Percentiles rank a stretch among this genome's conserved stretches.
These are phyloP conservation scores for Pomatostomus ruficeps DNA, from an alignment of 2,113 vertebrate species.

Conservation along the genomic window DNA sequence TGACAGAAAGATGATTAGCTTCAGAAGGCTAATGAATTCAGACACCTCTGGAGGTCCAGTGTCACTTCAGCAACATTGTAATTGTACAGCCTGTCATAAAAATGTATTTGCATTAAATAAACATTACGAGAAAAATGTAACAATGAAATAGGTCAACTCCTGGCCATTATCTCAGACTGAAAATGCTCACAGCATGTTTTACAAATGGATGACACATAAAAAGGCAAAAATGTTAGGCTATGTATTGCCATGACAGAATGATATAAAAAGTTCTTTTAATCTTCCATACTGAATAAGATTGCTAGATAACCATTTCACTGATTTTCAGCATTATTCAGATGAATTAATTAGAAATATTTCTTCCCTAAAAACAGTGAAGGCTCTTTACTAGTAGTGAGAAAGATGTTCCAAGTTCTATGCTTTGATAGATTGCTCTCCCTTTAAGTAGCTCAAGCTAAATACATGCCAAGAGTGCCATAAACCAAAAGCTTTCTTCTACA, in stretches of 20 bases:
- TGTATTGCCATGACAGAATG: not conserved
- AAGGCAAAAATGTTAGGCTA: not conserved
- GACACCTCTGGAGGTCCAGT: not conserved
- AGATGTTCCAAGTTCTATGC: not conserved
- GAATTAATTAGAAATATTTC: not conserved
- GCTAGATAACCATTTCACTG: not conserved
- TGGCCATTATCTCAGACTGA: not conserved
- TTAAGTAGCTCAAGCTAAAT: not conserved
- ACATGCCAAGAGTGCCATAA: not conserved
- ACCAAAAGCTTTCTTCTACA: not conserved
- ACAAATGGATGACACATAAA: not conserved
- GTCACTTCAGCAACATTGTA: conserved; percentile 26
- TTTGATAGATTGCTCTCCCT: not conserved
- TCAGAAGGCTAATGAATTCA: conserved; percentile 44
- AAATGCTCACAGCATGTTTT: not conserved
- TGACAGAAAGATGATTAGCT: conserved; percentile 22
- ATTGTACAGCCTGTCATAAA: conserved; percentile 37
- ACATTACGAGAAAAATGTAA: not conserved
- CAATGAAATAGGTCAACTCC: conserved; percentile 21
- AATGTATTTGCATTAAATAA: conserved; percentile 48
- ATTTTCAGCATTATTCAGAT: not conserved
- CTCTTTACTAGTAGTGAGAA: not conserved
- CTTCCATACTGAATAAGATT: not conserved
- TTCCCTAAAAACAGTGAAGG: not conserved
- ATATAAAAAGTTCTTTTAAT: not conserved